Base-by-base conservation (phyloP, 2,888 invertebrate species). In the Agrotis ipsilon region DNA sequence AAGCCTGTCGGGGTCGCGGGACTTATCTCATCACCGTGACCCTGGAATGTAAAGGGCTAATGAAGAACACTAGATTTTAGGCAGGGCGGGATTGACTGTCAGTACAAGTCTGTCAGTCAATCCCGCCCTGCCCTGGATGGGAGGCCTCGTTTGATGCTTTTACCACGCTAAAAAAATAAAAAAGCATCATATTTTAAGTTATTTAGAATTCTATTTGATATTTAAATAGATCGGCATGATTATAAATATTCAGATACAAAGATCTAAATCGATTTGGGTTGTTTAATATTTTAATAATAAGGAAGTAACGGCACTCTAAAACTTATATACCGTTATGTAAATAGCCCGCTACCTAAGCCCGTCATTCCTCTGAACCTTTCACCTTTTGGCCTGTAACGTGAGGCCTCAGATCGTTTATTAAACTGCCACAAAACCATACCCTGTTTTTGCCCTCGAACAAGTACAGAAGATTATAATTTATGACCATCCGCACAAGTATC, bases 381-480 rank as follows among this genome's bases (percentile, higher is more conserved):
- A 39, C 24, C 14, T 16, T 48, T 32, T 55, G 5, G 2, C 14
- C 43, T 24, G 14, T 24, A 46, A 52, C 14, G 3, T 18, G 18
- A 57, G 16, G 1, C 18, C 5, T 39, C 18, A 73, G 7, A 45
- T 73, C 72, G 19, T 78, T 72, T 49, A 72, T 55, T 45, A 55
- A 55, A 78, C 58, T 58, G 52, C 58, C 52, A 70, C 48, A 19
- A 43, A 46, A 59, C 14, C 14, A 24, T 13, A 16, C 39, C 52
- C 14, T 54, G 59, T 78, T 73, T 77, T 60, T 78, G 43, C 48
- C 16, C 13, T 6, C 11, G n/a, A 39, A 45, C 49, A n/a, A n/a
- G 45, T 19, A 16, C 18, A 51, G 1, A 21, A 62, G 32, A 64
- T 39, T 51, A 60, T 79, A 79, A 79, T 74, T 74, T 74, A 75